These are phyloP conservation scores for Sphecodes monilicornis DNA, from an alignment of 2,888 invertebrate genomes.

Conservation along the genomic window DNA sequence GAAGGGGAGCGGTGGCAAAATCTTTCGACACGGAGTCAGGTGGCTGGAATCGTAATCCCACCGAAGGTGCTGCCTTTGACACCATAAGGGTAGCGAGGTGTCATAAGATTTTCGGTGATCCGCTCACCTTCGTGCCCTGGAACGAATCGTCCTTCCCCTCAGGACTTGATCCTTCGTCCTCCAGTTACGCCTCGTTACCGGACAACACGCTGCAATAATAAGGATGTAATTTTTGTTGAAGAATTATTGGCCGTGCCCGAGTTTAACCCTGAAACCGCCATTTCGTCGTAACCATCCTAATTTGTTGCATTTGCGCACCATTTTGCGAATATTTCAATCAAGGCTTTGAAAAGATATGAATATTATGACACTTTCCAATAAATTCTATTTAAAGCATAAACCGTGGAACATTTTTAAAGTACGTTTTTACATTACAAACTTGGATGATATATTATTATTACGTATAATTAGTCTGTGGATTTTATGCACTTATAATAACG, in stretches of 20 bases:
- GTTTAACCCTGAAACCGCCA: slow-evolving; percentile 31
- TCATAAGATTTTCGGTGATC: slow-evolving; percentile 48
- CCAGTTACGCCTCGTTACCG: slow-evolving; percentile 40
- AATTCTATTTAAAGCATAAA: too few relatives aligned
- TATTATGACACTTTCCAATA: too few relatives aligned
- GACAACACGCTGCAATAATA: slow-evolving; percentile 32
- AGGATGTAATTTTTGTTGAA: slow-evolving; percentile 48
- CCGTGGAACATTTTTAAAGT: too few relatives aligned
- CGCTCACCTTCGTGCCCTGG: slow-evolving; percentile 41
- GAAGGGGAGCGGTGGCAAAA: slow-evolving; percentile 54
- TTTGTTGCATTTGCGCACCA: neutral
- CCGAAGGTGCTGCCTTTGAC: slow-evolving; percentile 67
- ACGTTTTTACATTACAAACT: too few relatives aligned
- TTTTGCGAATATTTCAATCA: neutral
- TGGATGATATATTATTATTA: too few relatives aligned
- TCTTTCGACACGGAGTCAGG: slow-evolving; percentile 76
- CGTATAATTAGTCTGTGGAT: too few relatives aligned
- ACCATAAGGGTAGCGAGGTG: slow-evolving; percentile 79
- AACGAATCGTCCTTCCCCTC: slow-evolving; percentile 63
- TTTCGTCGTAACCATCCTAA: slow-evolving; percentile 19
- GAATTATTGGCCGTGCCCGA: neutral
- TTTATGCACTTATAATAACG: too few relatives aligned
- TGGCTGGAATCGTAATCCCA: slow-evolving; percentile 70
- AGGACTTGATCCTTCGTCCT: neutral
- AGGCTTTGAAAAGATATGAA: neutral